Percentiles rank a stretch among this genome's conserved stretches.
Conservation (phyloP, 2,797 vertebrate genomes). For the Brotogeris chrysoptera region DNA sequence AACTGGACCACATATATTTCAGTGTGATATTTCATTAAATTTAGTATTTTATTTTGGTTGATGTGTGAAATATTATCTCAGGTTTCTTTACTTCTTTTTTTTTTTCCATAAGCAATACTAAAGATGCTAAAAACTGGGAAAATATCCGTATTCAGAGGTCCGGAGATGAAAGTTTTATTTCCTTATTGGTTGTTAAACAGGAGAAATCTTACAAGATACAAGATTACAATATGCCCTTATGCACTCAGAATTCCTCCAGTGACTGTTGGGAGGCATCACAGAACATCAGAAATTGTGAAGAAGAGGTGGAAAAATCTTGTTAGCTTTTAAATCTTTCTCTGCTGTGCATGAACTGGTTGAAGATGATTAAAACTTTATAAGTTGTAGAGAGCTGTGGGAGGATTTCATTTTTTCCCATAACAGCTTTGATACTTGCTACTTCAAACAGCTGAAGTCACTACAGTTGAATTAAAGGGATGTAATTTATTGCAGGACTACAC, state of each 20-base stretch:
- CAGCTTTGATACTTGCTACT: fast-evolving
- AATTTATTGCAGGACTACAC: neutral
- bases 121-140: neutral
- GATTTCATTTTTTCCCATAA: neutral
- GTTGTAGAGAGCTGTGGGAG: neutral
- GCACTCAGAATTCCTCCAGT: neutral
- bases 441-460: neutral
- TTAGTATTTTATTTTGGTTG: neutral
- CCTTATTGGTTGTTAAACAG: neutral
- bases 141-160: neutral
- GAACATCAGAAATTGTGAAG: neutral
- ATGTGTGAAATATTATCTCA: neutral
- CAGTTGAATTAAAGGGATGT: neutral
- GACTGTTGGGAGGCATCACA: neutral
- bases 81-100: neutral
- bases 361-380: neutral
- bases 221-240: neutral
- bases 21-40: neutral
- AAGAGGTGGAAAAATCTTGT: neutral
- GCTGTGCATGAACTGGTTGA: neutral
- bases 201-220: neutral
- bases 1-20: neutral
- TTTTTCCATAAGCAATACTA: neutral
- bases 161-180: neutral
- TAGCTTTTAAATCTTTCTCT: neutral